phyloP scores from a whole-genome alignment of 1,140 invertebrate genomes.

The Belonocnema kinseyi region DNA sequence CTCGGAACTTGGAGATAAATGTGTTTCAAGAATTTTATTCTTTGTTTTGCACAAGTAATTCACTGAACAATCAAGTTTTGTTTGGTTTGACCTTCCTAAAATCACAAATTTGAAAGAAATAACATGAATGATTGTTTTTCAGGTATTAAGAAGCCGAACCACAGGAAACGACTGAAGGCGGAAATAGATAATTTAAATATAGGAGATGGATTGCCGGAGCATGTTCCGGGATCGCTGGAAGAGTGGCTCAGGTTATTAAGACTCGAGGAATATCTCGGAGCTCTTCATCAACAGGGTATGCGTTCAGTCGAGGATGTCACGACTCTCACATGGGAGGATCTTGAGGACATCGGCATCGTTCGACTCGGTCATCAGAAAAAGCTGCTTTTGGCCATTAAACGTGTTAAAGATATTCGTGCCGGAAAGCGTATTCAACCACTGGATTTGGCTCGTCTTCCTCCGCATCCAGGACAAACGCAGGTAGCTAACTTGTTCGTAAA shows the following conservation, averaged over 20 bases:
- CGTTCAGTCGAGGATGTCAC: constrained; percentile 93
- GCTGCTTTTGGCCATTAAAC: constrained; percentile 96
- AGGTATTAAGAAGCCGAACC: constrained; percentile 96
- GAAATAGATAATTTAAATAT: constrained; percentile 97
- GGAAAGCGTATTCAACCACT: constrained; percentile 86
- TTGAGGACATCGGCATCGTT: constrained; percentile 98
- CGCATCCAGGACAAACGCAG: constrained; percentile 76
- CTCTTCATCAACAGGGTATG: constrained; percentile 94
- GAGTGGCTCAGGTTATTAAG: constrained; percentile 95
- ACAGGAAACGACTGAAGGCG: constrained; percentile 95
- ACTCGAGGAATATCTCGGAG: constrained; percentile 93
- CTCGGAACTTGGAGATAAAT: no score
- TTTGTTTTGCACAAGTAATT: no score
- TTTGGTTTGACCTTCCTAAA: neutral
- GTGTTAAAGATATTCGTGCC: constrained; percentile 94
- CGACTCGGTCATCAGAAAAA: constrained; percentile 98
- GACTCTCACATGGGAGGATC: constrained; percentile 98
- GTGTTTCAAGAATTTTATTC: no score
- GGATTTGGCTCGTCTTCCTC: constrained; percentile 78
- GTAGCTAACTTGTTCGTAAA: constrained; percentile 46
- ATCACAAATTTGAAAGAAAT: neutral
- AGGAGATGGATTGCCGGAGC: constrained; percentile 93
- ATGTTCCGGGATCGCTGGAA: constrained; percentile 92
- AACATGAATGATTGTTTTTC: constrained; percentile 28
- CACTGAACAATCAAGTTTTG: neutral